A percentile compares a stretch with the other conserved stretches of the same genome.
phyloP scores from a whole-genome alignment of 2,113 vertebrate species.

The Campylomormyrus tamandua region DNA sequence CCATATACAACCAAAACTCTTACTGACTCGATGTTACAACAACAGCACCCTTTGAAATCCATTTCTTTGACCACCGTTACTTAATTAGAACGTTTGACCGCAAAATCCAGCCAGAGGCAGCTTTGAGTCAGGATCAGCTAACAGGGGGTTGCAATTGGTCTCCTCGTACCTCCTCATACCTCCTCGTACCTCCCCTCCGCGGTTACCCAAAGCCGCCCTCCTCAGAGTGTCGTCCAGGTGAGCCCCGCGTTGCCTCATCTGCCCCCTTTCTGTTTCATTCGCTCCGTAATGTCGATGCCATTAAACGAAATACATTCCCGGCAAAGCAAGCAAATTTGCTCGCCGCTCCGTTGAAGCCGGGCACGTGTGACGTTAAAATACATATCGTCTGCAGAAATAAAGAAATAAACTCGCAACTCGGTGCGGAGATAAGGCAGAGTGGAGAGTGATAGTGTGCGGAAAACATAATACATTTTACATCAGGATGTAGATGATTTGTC shows the following conservation, averaged over 20 bases:
- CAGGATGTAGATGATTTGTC: slow-evolving; percentile 65
- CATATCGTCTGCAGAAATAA: slow-evolving; percentile 23
- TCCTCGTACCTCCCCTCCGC: background rate
- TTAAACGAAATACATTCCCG: slow-evolving; percentile 44
- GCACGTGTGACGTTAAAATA: slow-evolving; percentile 45
- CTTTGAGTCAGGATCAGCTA: background rate
- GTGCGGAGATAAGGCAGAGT: slow-evolving; percentile 38
- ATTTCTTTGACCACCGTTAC: background rate
- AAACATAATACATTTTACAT: slow-evolving; percentile 57
- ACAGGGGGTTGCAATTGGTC: background rate
- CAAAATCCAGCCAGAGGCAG: background rate
- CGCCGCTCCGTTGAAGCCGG: slow-evolving; percentile 31
- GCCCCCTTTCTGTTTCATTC: slow-evolving; percentile 45
- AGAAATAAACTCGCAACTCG: slow-evolving; percentile 18
- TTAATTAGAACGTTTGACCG: background rate
- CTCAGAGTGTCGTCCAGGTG: background rate
- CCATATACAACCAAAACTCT: background rate
- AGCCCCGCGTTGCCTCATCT: slow-evolving; percentile 6
- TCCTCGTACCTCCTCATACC: background rate
- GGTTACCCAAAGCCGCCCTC: background rate
- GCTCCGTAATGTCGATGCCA: slow-evolving; percentile 49
- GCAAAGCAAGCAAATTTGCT: slow-evolving; percentile 52
- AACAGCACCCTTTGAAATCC: background rate
- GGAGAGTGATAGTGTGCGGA: slow-evolving; percentile 50
- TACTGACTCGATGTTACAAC: background rate